Evolutionary conservation across 37 sponge, comb jelly and placozoan genomes (phyloP).

Genomic region (Haliclona indistincta): DNA sequence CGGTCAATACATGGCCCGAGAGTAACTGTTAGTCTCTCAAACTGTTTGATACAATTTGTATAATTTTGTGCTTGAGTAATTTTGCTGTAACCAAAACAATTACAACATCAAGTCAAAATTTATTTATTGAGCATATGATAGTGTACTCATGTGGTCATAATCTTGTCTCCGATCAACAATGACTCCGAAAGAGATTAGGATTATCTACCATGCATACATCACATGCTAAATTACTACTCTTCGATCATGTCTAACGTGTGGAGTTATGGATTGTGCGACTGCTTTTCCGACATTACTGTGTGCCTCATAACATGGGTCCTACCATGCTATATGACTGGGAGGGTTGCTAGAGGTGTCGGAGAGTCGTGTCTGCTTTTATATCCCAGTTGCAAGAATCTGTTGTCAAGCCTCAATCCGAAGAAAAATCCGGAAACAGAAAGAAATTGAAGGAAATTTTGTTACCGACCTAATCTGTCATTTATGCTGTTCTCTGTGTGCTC

Average conservation of each 20-base stretch:
- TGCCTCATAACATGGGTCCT: conserved; percentile 10
- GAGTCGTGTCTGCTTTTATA: conserved; percentile 1
- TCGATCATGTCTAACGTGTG: conserved; percentile 1
- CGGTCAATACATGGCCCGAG: background rate
- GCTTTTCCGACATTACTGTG: conserved; percentile 23
- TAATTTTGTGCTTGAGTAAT: too few species aligned
- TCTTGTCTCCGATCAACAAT: too few species aligned
- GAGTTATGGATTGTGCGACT: conserved; percentile 16
- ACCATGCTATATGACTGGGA: conserved; percentile 28
- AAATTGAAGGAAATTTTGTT: conserved; percentile 13
- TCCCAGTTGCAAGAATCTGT: background rate
- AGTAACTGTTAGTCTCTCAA: too few species aligned
- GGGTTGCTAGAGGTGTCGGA: conserved; percentile 19
- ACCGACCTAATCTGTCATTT: conserved; percentile 16
- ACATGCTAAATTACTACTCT: too few species aligned
- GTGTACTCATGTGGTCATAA: too few species aligned
- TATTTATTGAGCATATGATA: too few species aligned
- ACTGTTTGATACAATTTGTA: too few species aligned
- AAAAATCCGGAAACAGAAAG: conserved; percentile 15
- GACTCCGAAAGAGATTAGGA: too few species aligned
- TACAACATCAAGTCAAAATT: too few species aligned
- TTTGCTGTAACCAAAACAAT: too few species aligned
- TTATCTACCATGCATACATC: too few species aligned
- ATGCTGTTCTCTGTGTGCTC: conserved; percentile 14
- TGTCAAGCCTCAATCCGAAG: background rate